A percentile compares a stretch with the other conserved stretches of the same genome.
phyloP scores from a whole-genome alignment of 2,113 vertebrate species.

The Uropsilus gracilis region DNA sequence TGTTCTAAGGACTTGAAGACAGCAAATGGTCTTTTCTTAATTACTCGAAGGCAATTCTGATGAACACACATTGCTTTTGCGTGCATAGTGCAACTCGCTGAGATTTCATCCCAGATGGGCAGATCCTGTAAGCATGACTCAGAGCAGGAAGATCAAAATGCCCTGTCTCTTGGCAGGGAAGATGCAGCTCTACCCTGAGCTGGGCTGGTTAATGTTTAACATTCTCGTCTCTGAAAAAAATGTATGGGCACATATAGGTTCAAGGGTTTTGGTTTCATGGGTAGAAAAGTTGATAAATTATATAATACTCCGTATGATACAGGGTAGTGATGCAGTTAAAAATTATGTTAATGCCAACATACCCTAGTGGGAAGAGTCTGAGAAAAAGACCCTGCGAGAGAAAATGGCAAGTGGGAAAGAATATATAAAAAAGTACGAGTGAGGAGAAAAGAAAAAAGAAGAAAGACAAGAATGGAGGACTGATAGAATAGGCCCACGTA shows the following conservation, averaged over 20 bases:
- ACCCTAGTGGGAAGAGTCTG: too few species aligned
- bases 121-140: constrained; percentile 13
- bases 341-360: too few species aligned
- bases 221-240: background rate
- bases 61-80: constrained; percentile 14
- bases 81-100: background rate
- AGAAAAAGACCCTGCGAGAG: too few species aligned
- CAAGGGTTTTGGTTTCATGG: background rate
- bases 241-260: too few species aligned
- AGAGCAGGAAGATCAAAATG: background rate
- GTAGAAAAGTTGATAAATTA: background rate
- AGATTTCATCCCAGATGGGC: background rate
- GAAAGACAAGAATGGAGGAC: too few species aligned
- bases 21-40: constrained; percentile 49
- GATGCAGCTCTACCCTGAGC: background rate
- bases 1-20: constrained; percentile 26
- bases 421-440: too few species aligned
- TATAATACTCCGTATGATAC: background rate
- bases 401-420: too few species aligned
- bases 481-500: too few species aligned
- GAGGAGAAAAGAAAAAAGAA: too few species aligned
- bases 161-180: background rate
- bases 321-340: too few species aligned
- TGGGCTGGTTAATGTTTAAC: constrained; percentile 27
- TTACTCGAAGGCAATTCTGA: constrained; percentile 38